Base-by-base conservation (phyloP, 2,113 vertebrate genomes). In the Bucco capensis region DNA sequence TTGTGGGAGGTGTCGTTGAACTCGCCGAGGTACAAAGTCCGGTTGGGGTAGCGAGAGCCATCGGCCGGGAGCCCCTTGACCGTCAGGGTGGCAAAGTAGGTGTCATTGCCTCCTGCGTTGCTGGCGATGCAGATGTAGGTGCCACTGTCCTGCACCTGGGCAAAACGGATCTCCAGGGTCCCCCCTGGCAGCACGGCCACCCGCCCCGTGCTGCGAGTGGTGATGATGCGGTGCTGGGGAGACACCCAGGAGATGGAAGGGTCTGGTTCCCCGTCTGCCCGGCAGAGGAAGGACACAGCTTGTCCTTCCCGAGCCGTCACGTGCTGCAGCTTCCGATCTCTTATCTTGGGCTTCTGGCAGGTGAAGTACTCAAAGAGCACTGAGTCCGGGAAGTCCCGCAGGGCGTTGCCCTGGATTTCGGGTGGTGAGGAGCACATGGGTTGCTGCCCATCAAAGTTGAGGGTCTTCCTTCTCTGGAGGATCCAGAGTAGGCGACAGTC, bases 121-220 rank as follows among this genome's bases (percentile, higher is more conserved):
- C 98, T 99, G 91, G 99, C 99, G 40, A 99, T 98, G 95, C 99
- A 99, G 62, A 99, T 99, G 95, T 99, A 99, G n/a, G 99, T 99
- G 66, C 99, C 99, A 0, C 98, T 99, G 95, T 99, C 99, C 56
- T 97, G 98, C 27, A 98, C 97, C 95, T 98, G 98, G 50, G 98
- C 97, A 0, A 98, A 99, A 22, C 97, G 97, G 94, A 99, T 98
- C 96, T 99, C 98, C 91, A 99, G 95, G 0, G 99, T 99, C 33
- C 99, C 99, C 28, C 98, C 98, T 0, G 98, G 97, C 64, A 99
- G 97, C 49, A 99, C 98, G 0, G 98, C 98, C 3, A 98, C 94
- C 23, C 99, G 95, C 5, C 98, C 99, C 0, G 91, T 95, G 92
- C 98, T 98, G 95, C 97, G 97, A 10, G 97, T 97, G 30, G 98